Conservation (phyloP, 2,888 invertebrate species). For the Agelastica alni region DNA sequence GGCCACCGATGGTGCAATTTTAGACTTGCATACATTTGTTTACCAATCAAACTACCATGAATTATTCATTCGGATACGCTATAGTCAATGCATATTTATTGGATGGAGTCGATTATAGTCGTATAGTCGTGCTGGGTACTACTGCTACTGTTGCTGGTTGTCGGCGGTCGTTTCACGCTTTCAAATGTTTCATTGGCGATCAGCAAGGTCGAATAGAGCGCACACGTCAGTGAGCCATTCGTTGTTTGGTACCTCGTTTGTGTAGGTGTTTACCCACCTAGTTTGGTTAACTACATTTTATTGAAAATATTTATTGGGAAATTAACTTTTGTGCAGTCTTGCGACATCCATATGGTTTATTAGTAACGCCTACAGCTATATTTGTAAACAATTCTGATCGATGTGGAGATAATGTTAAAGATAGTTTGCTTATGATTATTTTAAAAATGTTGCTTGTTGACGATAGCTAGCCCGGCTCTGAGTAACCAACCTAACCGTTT, state of each 20-base stretch:
- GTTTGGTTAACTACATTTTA: no score
- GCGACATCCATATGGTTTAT: no score
- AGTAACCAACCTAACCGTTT: no score
- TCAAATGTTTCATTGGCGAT: slow-evolving; percentile 13
- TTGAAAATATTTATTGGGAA: no score
- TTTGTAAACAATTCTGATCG: no score
- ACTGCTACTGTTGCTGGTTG: slow-evolving; percentile 6
- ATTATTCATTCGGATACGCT: slow-evolving; percentile 25
- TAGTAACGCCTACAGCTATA: no score
- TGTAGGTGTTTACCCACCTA: background rate
- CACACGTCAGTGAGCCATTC: no score
- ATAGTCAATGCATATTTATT: slow-evolving; percentile 29
- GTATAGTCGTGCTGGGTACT: background rate
- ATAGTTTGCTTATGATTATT: no score
- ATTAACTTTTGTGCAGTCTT: no score
- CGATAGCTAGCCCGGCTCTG: no score
- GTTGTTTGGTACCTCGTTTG: background rate
- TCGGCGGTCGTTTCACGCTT: slow-evolving; percentile 20
- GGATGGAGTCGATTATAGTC: slow-evolving; percentile 4
- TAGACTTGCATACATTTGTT: slow-evolving; percentile 27
- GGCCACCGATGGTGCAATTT: slow-evolving; percentile 13
- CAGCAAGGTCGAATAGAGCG: slow-evolving; percentile 25
- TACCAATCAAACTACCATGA: slow-evolving; percentile 24
- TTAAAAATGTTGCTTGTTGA: no score
- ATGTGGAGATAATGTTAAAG: no score